Evolutionary conservation across 2,888 invertebrate genomes (phyloP).

Genomic region (Apamea sordens): DNA sequence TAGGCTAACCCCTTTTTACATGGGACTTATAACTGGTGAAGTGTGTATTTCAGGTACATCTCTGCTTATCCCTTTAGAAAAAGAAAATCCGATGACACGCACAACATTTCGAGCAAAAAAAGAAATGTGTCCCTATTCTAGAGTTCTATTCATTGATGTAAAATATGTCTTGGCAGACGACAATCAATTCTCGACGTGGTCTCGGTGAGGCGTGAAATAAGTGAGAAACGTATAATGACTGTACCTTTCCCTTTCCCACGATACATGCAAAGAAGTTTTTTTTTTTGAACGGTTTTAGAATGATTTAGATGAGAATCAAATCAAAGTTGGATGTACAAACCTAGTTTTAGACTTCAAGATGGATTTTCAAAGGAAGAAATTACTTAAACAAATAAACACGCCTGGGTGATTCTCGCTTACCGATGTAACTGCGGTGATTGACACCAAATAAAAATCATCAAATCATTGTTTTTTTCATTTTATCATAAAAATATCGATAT

Average conservation of each 20-base stretch:
- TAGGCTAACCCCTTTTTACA: neutral
- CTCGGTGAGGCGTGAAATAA: constrained; percentile 55
- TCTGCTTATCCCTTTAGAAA: neutral
- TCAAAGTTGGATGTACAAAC: neutral
- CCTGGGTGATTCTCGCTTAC: neutral
- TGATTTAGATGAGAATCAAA: constrained; percentile 19
- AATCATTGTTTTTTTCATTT: neutral
- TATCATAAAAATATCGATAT: no score
- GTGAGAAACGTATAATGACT: constrained; percentile 51
- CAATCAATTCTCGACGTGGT: constrained; percentile 64
- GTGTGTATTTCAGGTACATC: neutral
- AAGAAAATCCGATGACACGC: constrained; percentile 20
- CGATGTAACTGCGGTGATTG: neutral
- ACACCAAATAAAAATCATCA: neutral
- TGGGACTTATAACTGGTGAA: neutral
- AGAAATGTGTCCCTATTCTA: constrained; percentile 35
- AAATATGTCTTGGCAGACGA: constrained; percentile 54
- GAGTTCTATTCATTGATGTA: constrained; percentile 51
- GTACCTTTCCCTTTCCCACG: constrained; percentile 39
- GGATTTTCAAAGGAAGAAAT: neutral
- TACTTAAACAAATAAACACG: neutral
- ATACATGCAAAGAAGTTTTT: constrained; percentile 33
- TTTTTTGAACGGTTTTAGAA: constrained; percentile 22
- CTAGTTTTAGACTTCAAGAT: neutral
- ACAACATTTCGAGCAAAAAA: constrained; percentile 8